Percentiles rank a stretch among this genome's conserved stretches.
Evolutionary conservation across 2,113 vertebrate species (phyloP).

Genomic region (Scopus umbretta): DNA sequence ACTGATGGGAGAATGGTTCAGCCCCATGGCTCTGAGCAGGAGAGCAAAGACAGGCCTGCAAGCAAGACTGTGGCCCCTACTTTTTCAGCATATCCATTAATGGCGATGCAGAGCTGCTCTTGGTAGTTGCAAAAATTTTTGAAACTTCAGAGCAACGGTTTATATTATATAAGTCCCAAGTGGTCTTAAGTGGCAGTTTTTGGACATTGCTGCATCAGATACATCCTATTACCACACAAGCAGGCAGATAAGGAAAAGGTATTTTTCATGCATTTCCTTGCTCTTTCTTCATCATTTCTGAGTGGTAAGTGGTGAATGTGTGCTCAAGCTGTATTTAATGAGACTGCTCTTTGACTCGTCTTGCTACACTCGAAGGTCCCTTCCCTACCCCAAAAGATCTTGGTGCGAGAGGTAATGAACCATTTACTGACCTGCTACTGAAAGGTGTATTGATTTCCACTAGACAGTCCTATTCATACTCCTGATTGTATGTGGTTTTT

Average conservation of each 20-base stretch:
- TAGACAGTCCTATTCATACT: background rate
- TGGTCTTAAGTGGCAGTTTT: background rate
- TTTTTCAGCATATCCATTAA: background rate
- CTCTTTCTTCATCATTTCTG: background rate
- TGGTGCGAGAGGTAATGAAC: background rate
- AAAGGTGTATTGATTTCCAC: background rate
- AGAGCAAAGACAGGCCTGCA: background rate
- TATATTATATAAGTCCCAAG: background rate
- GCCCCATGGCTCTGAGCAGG: background rate
- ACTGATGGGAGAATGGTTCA: fast-evolving
- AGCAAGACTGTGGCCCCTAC: fast-evolving
- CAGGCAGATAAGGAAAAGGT: background rate
- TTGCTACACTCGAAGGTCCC: background rate
- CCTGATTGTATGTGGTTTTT: background rate
- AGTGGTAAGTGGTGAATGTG: background rate
- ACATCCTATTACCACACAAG: background rate
- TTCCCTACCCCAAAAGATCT: background rate
- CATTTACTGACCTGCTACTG: background rate
- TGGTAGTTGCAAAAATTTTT: background rate
- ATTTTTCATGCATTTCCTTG: background rate
- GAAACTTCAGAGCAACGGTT: background rate
- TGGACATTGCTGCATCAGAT: background rate
- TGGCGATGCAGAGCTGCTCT: background rate
- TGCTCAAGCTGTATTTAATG: background rate
- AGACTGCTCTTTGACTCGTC: background rate